A percentile compares a stretch with the other conserved stretches of the same genome.
phyloP scores from a whole-genome alignment of 2,113 vertebrate genomes.

The Oreochromis aureus region DNA sequence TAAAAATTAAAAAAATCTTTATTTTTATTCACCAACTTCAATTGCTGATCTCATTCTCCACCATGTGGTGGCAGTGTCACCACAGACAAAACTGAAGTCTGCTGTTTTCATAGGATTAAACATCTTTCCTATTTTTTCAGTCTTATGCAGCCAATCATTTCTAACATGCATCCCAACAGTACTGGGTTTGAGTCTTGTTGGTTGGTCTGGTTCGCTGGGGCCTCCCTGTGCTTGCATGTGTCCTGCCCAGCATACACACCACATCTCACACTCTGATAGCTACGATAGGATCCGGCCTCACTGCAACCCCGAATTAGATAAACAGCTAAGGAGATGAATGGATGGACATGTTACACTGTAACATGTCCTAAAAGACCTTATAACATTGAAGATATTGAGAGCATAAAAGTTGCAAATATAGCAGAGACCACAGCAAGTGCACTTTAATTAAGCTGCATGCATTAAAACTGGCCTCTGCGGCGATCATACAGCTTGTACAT shows the following conservation, averaged over 20 bases:
- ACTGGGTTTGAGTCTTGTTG: neutral
- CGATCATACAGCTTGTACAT: neutral
- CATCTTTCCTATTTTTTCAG: neutral
- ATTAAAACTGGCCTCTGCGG: neutral
- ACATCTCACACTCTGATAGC: neutral
- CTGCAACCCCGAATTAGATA: neutral
- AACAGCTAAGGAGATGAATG: neutral
- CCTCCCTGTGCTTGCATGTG: neutral
- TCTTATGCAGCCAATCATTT: neutral
- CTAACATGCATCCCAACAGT: fast-evolving
- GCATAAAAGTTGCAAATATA: neutral
- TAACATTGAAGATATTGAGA: neutral
- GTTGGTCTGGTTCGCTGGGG: neutral
- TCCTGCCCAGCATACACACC: neutral
- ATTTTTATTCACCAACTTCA: neutral
- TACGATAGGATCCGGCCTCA: neutral
- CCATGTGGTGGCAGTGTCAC: constrained; percentile 42
- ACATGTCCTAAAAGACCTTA: neutral
- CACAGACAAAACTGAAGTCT: neutral
- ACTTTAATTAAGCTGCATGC: neutral
- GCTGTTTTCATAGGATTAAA: neutral
- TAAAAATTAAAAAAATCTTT: constrained; percentile 36
- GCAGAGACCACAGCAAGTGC: neutral
- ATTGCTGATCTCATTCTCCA: neutral
- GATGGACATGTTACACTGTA: neutral